phyloP scores from a whole-genome alignment of 2,888 invertebrate species.

The Polyploca ridens region DNA sequence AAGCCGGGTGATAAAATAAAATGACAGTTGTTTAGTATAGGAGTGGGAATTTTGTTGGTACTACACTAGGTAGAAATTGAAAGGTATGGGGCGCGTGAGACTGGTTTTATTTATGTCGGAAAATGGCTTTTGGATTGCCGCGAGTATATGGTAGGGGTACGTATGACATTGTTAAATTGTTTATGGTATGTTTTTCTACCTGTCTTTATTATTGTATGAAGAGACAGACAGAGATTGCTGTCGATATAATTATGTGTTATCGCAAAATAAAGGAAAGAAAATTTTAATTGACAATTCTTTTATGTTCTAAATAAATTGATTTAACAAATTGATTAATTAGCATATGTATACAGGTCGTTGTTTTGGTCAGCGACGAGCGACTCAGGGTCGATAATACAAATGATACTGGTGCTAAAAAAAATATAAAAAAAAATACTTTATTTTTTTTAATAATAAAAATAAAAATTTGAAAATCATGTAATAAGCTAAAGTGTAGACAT shows the following conservation, averaged over 20 bases:
- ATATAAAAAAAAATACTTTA: no score
- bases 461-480: no score
- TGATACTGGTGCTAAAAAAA: no score
- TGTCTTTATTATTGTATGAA: not conserved
- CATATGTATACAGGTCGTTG: no score
- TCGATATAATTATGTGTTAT: not conserved
- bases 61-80: slow-evolving; percentile 76
- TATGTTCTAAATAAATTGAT: no score
- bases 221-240: not conserved
- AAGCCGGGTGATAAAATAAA: slow-evolving; percentile 83
- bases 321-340: no score
- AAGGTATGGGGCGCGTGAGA: slow-evolving; percentile 80
- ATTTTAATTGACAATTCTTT: no score
- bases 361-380: no score
- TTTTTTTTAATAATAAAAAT: no score
- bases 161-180: slow-evolving; percentile 27
- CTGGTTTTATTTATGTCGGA: slow-evolving; percentile 78
- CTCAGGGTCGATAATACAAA: no score
- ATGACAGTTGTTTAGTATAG: slow-evolving; percentile 84
- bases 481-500: no score
- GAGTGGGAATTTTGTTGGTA: slow-evolving; percentile 73
- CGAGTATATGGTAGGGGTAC: slow-evolving; percentile 59
- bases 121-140: slow-evolving; percentile 80
- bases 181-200: slow-evolving; percentile 14
- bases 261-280: no score